Base-by-base conservation (phyloP, 2,888 invertebrate genomes). In the Dicyrtoma fusca region DNA sequence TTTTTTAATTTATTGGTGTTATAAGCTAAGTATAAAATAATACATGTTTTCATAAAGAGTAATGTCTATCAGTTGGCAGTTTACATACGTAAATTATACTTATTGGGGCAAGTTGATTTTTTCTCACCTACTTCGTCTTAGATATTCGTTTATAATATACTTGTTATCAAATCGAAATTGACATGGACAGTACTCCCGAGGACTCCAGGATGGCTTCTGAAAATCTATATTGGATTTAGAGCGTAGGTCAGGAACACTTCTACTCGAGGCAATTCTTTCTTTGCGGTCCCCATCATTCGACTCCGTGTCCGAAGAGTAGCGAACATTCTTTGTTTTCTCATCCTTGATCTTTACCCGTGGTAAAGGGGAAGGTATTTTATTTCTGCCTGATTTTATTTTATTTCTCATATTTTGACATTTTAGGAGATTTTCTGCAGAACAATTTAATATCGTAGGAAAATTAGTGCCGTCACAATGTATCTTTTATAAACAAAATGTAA, bases 341-440 rank as follows among this genome's bases (percentile, higher is more conserved):
- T 49, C 23, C n/a, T 13, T 8, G 1, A 14, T 53, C 11, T 23
- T 45, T n/a, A 6, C 44, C 8, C 14, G 57, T 21, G 21, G 63
- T 8, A 73, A 55, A 55, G 34, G 42, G 11, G 11, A 26, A 23
- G 59, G 23, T 55, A n/a, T 62, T 23, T 45, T 49, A 65, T 23
- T 13, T 1, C 70, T 65, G 26, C 65, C 69, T 49, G 55, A 42
- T 65, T 75, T 70, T 19, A 79, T 69, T 59, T 74, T 69, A 17
- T 73, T 75, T 65, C 81, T 55, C 26, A 80, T 73, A 66, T 79
- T 75, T 51, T 81, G 79, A 66, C 82, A 81, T 75, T 76, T 81
- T 45, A 81, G 71, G 25, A 82, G 75, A 74, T 80, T 80, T 45
- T 74, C 82, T 82, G 72, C 5, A 51, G 11, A 66, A 19, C 2